These are phyloP conservation scores for Notiomystis cincta DNA, from an alignment of 2,113 vertebrate genomes.

Conservation along the genomic window DNA sequence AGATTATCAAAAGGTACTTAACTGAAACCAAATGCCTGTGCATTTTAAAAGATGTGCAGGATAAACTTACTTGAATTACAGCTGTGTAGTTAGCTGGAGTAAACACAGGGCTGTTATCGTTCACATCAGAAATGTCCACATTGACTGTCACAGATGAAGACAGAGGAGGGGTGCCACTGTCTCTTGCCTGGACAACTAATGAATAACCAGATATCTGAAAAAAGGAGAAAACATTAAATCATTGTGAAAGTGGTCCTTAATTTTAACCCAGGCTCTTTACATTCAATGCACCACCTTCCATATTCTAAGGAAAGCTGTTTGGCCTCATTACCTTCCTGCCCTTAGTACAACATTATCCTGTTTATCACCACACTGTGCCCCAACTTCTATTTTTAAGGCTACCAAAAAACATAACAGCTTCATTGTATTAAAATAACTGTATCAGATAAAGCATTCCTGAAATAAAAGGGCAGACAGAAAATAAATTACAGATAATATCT, in stretches of 20 bases:
- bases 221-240: constrained; percentile 8
- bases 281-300: neutral
- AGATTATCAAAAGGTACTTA: constrained; percentile 9
- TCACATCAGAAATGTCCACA: constrained; percentile 93
- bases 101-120: constrained; percentile 92
- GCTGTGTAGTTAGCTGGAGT: constrained; percentile 88
- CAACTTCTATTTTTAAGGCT: neutral
- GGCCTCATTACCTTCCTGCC: neutral
- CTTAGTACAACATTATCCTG: neutral
- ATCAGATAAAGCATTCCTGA: neutral
- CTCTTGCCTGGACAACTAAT: constrained; percentile 84
- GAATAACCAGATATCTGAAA: constrained; percentile 88
- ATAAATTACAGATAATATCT: neutral
- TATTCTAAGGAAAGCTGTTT: neutral
- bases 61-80: constrained; percentile 87
- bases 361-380: neutral
- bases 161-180: constrained; percentile 84
- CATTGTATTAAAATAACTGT: neutral
- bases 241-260: neutral
- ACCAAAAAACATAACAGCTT: neutral
- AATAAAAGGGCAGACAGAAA: constrained; percentile 8
- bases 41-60: constrained; percentile 13
- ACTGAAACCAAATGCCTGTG: neutral
- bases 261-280: neutral
- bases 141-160: constrained; percentile 89